phyloP scores from a whole-genome alignment of 2,113 vertebrate genomes.

The Holacanthus passer region DNA sequence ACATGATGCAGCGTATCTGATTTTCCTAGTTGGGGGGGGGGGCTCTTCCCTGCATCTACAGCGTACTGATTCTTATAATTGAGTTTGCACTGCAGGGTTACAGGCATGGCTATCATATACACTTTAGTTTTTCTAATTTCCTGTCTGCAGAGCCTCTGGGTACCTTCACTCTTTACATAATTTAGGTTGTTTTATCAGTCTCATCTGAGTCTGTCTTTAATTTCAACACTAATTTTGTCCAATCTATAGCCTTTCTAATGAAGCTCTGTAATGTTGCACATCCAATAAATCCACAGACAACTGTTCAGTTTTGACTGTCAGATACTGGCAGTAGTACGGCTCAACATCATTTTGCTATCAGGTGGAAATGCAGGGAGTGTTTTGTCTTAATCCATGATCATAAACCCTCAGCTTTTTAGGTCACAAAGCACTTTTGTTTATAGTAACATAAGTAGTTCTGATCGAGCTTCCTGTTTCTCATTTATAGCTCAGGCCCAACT shows the following conservation, averaged over 20 bases:
- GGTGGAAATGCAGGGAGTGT: not conserved
- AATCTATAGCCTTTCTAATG: not conserved
- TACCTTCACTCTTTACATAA: not conserved
- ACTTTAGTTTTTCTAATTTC: conserved; percentile 14
- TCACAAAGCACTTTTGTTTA: not conserved
- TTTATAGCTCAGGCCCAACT: not conserved
- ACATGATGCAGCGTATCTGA: not conserved
- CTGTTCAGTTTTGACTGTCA: not conserved
- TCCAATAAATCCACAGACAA: not conserved
- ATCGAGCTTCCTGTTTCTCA: not conserved
- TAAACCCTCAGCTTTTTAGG: not conserved
- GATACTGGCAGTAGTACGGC: not conserved
- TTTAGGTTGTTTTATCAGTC: too few relatives aligned
- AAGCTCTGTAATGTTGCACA: not conserved
- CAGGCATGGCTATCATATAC: not conserved
- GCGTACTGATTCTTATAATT: not conserved
- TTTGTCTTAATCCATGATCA: not conserved
- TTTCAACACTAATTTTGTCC: conserved; percentile 2
- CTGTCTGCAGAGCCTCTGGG: conserved; percentile 1
- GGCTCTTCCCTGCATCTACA: not conserved
- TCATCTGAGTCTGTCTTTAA: conserved; percentile 17
- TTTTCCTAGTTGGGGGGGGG: not conserved
- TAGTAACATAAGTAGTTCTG: not conserved
- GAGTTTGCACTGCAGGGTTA: not conserved
- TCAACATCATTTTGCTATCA: not conserved